Conservation (phyloP, 2,113 vertebrate species). For the Plecturocebus donacophilus region DNA sequence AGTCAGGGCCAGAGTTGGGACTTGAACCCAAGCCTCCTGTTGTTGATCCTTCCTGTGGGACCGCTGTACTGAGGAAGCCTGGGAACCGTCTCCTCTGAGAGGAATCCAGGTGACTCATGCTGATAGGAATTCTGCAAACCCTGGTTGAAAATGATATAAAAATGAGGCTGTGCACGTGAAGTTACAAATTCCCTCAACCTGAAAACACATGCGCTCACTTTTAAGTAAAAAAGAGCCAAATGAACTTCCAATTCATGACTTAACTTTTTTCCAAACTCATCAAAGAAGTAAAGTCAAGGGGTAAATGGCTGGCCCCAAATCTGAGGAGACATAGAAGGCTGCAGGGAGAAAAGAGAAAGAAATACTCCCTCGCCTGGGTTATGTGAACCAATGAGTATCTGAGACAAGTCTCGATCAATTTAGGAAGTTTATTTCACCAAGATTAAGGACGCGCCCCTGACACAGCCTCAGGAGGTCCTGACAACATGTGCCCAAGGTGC, state of each 20-base stretch:
- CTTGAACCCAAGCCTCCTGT: not conserved
- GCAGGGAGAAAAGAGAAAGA: rapidly evolving
- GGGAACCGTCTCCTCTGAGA: not conserved
- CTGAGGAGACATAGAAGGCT: not conserved
- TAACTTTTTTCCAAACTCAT: not conserved
- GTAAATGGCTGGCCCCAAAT: not conserved
- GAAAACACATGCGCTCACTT: rapidly evolving
- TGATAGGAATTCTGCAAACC: not conserved
- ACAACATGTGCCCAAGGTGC: no score
- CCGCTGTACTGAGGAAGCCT: not conserved
- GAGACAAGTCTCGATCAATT: no score
- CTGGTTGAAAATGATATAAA: not conserved
- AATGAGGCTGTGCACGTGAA: not conserved
- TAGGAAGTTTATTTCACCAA: no score
- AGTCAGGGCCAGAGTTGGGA: not conserved
- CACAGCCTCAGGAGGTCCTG: no score
- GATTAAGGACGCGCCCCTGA: no score
- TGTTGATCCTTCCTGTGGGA: not conserved
- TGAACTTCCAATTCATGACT: not conserved
- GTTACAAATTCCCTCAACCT: not conserved
- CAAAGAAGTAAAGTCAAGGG: not conserved
- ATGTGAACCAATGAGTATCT: no score
- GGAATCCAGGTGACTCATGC: not conserved
- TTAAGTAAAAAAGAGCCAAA: not conserved
- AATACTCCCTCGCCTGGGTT: rapidly evolving